A percentile compares a stretch with the other conserved stretches of the same genome.
phyloP scores from a whole-genome alignment of 1,140 invertebrate species.

The Drosophila pandora region DNA sequence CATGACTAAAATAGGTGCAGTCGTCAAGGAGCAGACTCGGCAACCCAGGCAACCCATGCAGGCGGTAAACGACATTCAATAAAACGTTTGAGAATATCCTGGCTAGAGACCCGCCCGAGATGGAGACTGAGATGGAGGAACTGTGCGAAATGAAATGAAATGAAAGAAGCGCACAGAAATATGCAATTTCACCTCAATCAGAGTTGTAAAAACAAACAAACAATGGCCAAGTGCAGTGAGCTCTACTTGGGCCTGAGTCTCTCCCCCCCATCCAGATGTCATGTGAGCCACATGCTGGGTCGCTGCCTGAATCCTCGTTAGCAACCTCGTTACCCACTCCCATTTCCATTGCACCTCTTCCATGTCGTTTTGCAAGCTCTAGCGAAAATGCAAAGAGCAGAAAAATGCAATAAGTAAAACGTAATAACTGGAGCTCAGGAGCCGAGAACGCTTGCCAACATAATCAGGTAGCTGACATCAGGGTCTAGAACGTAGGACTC shows the following conservation, averaged over 20 bases:
- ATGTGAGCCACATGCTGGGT: constrained; percentile 60
- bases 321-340: constrained; percentile 11
- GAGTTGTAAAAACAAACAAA: constrained; percentile 81
- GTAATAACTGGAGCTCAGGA: constrained; percentile 62
- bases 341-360: constrained; percentile 5
- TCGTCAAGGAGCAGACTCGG: constrained; percentile 3
- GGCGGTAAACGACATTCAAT: constrained; percentile 68
- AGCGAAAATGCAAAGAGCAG: constrained; percentile 45
- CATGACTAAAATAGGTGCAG: constrained; percentile 28
- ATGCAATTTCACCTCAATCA: constrained; percentile 82
- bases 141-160: constrained; percentile 64
- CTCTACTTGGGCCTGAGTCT: constrained; percentile 3
- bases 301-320: constrained; percentile 26
- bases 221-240: constrained; percentile 56
- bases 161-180: constrained; percentile 76
- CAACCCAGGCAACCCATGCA: constrained; percentile 17
- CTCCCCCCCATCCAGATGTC: constrained; percentile 13
- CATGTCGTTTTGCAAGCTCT: constrained; percentile 60
- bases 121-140: constrained; percentile 1
- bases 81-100: constrained; percentile 77
- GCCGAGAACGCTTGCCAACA: constrained; percentile 26
- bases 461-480: constrained; percentile 21
- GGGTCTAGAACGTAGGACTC: neutral
- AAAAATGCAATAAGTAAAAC: constrained; percentile 76
- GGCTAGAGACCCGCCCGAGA: neutral